Conservation (phyloP, 2,888 invertebrate genomes). For the Diplolepis rosae region DNA sequence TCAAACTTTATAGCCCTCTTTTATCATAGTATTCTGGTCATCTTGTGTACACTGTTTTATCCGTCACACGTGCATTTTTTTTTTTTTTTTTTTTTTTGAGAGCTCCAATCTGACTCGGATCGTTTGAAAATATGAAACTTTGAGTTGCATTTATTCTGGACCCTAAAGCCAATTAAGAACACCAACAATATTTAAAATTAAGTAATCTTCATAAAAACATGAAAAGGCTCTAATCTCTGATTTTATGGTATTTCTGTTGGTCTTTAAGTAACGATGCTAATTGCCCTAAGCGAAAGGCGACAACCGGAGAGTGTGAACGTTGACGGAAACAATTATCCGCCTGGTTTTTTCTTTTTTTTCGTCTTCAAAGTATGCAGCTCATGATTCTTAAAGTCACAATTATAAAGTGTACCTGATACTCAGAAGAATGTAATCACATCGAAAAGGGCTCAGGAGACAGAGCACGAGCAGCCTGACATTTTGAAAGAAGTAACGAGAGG, state of each 20-base stretch:
- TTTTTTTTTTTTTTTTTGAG: too few species aligned
- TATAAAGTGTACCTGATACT: neutral
- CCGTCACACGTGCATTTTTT: too few species aligned
- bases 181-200: too few species aligned
- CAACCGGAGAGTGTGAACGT: neutral
- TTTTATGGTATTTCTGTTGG: constrained; percentile 3
- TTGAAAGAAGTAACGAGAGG: constrained; percentile 37
- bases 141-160: too few species aligned
- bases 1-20: too few species aligned
- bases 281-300: neutral
- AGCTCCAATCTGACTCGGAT: too few species aligned
- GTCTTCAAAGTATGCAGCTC: neutral
- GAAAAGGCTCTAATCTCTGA: too few species aligned
- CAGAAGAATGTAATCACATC: neutral
- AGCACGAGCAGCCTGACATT: constrained; percentile 40
- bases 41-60: too few species aligned
- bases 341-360: neutral
- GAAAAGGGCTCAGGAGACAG: neutral
- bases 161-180: too few species aligned
- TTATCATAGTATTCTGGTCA: too few species aligned
- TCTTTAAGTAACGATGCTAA: neutral
- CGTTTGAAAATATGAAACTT: too few species aligned
- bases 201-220: too few species aligned
- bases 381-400: neutral
- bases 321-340: constrained; percentile 13